Conservation (phyloP, 2,797 vertebrate species). For the Esox masquinongy region DNA sequence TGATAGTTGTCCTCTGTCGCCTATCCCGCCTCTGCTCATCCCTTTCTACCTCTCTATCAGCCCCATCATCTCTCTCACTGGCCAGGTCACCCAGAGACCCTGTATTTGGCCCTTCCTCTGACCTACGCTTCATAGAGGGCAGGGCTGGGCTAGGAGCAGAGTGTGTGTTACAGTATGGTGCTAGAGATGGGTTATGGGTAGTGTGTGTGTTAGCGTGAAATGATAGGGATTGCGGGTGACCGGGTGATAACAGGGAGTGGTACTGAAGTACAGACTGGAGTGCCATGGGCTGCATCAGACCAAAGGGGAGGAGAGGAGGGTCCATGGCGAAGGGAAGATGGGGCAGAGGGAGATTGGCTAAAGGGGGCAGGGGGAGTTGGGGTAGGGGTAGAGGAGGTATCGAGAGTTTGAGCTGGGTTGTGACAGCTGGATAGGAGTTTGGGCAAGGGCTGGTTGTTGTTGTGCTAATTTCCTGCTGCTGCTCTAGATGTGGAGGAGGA, state of each 20-base stretch:
- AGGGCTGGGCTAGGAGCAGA: slow-evolving; percentile 40
- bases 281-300: slow-evolving; percentile 93
- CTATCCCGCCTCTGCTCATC: slow-evolving; percentile 97
- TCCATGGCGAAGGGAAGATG: slow-evolving; percentile 90
- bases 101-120: slow-evolving; percentile 87
- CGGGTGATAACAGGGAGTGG: slow-evolving; percentile 79
- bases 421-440: slow-evolving; percentile 45
- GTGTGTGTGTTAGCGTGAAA: slow-evolving; percentile 48
- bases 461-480: slow-evolving; percentile 39
- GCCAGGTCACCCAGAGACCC: slow-evolving; percentile 76
- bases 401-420: slow-evolving; percentile 54
- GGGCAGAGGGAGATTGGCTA: slow-evolving; percentile 55
- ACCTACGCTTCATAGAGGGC: slow-evolving; percentile 87
- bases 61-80: slow-evolving; percentile 69
- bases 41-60: slow-evolving; percentile 74
- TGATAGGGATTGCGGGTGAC: not conserved
- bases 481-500: slow-evolving; percentile 48
- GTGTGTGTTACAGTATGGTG: slow-evolving; percentile 50
- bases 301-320: slow-evolving; percentile 88
- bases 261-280: slow-evolving; percentile 72
- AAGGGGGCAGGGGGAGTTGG: slow-evolving; percentile 59
- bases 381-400: slow-evolving; percentile 63
- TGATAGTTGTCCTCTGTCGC: slow-evolving; percentile 96
- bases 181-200: not conserved
- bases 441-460: slow-evolving; percentile 41